Evolutionary conservation across 2,888 invertebrate genomes (phyloP).

Genomic region (Macrosoma leucophasiata): DNA sequence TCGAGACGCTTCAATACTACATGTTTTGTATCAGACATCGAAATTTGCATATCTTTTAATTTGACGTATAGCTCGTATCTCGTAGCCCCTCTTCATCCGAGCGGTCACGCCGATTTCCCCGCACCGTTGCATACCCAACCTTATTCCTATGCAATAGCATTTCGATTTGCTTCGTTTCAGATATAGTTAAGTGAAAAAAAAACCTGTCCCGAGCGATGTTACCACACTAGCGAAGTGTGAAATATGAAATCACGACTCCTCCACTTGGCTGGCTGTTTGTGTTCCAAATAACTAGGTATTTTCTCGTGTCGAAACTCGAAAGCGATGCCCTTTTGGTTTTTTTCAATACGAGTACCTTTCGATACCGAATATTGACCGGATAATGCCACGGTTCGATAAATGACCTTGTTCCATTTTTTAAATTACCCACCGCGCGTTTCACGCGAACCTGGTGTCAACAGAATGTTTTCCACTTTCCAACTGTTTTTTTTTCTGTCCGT

Average conservation of each 20-base stretch:
- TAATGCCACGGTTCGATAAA: slow-evolving; percentile 30
- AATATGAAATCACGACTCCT: slow-evolving; percentile 74
- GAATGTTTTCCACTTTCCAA: slow-evolving; percentile 24
- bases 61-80: slow-evolving; percentile 47
- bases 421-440: slow-evolving; percentile 21
- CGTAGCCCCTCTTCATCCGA: slow-evolving; percentile 30
- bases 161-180: slow-evolving; percentile 27
- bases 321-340: slow-evolving; percentile 46
- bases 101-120: slow-evolving; percentile 5
- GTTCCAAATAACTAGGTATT: slow-evolving; percentile 59
- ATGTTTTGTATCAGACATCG: slow-evolving; percentile 45
- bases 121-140: slow-evolving; percentile 28
- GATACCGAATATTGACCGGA: slow-evolving; percentile 41
- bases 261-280: slow-evolving; percentile 64
- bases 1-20: slow-evolving; percentile 50
- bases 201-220: slow-evolving; percentile 59
- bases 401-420: slow-evolving; percentile 47
- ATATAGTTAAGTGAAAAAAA: slow-evolving; percentile 50
- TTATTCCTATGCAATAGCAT: slow-evolving; percentile 27
- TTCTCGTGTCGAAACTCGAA: slow-evolving; percentile 60
- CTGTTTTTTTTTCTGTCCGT: slow-evolving; percentile 1
- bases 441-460: slow-evolving; percentile 27
- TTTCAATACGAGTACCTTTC: slow-evolving; percentile 45
- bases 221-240: slow-evolving; percentile 69
- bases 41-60: slow-evolving; percentile 66